Conservation (phyloP, 2,797 vertebrate genomes). For the Propithecus deckenii region DNA sequence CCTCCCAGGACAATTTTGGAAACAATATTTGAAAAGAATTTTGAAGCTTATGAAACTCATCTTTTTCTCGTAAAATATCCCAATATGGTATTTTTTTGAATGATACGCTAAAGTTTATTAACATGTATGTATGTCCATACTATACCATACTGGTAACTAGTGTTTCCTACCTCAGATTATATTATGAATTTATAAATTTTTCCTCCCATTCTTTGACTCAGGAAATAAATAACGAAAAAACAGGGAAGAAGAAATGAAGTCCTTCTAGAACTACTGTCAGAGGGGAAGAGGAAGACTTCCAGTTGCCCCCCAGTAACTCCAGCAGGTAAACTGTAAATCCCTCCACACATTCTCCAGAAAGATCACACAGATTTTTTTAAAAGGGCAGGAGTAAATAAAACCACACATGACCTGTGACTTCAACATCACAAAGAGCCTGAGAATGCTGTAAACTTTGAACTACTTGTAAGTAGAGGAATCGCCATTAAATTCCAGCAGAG, state of each 20-base stretch:
- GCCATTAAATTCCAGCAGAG: neutral
- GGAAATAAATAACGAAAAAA: neutral
- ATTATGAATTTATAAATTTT: neutral
- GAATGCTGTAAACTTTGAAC: neutral
- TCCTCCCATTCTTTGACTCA: neutral
- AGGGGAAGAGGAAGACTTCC: neutral
- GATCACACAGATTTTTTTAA: neutral
- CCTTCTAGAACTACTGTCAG: neutral
- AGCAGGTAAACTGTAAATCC: neutral
- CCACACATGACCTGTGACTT: neutral
- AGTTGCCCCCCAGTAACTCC: neutral
- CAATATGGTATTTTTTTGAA: neutral
- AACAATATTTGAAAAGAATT: neutral
- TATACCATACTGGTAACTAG: neutral
- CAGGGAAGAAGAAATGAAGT: neutral
- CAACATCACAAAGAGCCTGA: neutral
- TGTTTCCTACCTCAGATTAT: neutral
- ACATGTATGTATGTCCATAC: neutral
- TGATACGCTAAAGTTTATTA: neutral
- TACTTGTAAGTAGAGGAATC: neutral
- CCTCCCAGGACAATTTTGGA: neutral
- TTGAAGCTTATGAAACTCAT: neutral
- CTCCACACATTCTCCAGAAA: neutral
- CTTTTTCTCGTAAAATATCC: neutral
- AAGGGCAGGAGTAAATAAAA: neutral